Evolutionary conservation across 1,140 invertebrate species (phyloP).

Genomic region (Drosophila azteca): DNA sequence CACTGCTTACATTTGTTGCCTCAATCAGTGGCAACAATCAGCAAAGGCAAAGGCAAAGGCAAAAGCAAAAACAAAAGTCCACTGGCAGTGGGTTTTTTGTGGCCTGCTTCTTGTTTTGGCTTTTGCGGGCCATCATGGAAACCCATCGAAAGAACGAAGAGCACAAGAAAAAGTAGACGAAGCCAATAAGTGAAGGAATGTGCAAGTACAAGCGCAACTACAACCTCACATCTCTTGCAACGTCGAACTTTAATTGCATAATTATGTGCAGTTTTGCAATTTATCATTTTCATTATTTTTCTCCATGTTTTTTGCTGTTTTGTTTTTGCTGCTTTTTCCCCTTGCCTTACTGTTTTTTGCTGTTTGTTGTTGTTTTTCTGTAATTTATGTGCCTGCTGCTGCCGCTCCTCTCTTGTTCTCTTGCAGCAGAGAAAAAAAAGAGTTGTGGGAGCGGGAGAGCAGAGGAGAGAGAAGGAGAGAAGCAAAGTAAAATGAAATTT

Average conservation of each 20-base stretch:
- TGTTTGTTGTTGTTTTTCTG: slow-evolving; percentile 51
- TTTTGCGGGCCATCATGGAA: slow-evolving; percentile 17
- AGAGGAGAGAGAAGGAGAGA: neutral
- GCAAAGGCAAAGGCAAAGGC: slow-evolving; percentile 16
- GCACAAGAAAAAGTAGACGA: neutral
- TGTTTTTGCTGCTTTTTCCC: slow-evolving; percentile 20
- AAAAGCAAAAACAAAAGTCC: slow-evolving; percentile 30
- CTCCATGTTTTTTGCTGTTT: slow-evolving; percentile 67
- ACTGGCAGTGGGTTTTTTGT: slow-evolving; percentile 21
- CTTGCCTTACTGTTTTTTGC: slow-evolving; percentile 30
- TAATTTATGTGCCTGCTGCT: slow-evolving; percentile 71
- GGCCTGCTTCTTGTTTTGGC: slow-evolving; percentile 40
- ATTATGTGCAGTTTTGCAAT: slow-evolving; percentile 84
- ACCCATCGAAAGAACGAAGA: neutral
- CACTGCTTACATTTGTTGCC: slow-evolving; percentile 25
- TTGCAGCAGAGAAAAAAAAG: neutral
- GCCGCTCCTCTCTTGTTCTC: slow-evolving; percentile 1
- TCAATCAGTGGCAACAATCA: slow-evolving; percentile 21
- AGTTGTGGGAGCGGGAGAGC: neutral
- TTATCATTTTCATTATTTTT: slow-evolving; percentile 84
- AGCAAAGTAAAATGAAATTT: slow-evolving; percentile 42
- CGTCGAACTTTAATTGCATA: slow-evolving; percentile 84
- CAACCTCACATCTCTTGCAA: slow-evolving; percentile 17
- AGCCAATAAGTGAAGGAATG: slow-evolving; percentile 12
- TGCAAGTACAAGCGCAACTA: slow-evolving; percentile 38